These are phyloP conservation scores for Galeruca laticollis DNA, from an alignment of 2,888 invertebrate species.

Conservation along the genomic window DNA sequence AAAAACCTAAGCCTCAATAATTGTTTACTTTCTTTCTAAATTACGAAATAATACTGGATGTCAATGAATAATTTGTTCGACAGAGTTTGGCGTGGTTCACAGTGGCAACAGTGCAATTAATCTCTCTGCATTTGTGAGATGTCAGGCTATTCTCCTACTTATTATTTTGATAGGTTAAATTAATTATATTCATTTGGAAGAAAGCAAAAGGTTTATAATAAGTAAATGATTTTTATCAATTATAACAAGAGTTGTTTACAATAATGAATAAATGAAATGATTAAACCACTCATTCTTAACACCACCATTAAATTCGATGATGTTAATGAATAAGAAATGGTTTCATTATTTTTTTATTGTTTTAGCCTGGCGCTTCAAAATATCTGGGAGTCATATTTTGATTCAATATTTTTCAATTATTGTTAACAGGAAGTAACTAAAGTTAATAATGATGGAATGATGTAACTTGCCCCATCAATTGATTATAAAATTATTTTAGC, in stretches of 20 bases:
- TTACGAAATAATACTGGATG: too few relatives aligned
- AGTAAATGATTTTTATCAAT: slow-evolving; percentile 22
- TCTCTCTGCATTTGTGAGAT: not conserved
- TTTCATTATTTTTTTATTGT: slow-evolving; percentile 10
- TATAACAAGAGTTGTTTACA: slow-evolving; percentile 12
- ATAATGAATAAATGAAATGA: slow-evolving; percentile 14
- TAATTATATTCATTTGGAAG: slow-evolving; percentile 12
- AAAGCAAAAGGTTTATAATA: slow-evolving; percentile 19
- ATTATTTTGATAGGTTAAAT: slow-evolving; percentile 17
- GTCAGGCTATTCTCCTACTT: slow-evolving; percentile 9
- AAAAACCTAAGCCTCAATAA: too few relatives aligned
- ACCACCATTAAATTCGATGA: slow-evolving; percentile 1
- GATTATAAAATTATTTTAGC: too few relatives aligned
- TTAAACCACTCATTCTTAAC: slow-evolving; percentile 11
- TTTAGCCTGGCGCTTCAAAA: too few relatives aligned
- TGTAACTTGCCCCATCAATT: too few relatives aligned
- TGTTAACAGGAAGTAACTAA: too few relatives aligned
- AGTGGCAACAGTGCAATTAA: slow-evolving; percentile 11
- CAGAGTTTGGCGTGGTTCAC: not conserved
- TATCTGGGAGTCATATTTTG: too few relatives aligned
- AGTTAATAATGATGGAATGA: too few relatives aligned
- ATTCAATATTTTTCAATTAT: too few relatives aligned
- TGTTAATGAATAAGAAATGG: not conserved
- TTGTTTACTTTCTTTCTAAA: too few relatives aligned
- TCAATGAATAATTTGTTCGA: too few relatives aligned